These are phyloP conservation scores for Lasioglossum calceatum DNA, from an alignment of 2,888 invertebrate species.

Conservation along the genomic window DNA sequence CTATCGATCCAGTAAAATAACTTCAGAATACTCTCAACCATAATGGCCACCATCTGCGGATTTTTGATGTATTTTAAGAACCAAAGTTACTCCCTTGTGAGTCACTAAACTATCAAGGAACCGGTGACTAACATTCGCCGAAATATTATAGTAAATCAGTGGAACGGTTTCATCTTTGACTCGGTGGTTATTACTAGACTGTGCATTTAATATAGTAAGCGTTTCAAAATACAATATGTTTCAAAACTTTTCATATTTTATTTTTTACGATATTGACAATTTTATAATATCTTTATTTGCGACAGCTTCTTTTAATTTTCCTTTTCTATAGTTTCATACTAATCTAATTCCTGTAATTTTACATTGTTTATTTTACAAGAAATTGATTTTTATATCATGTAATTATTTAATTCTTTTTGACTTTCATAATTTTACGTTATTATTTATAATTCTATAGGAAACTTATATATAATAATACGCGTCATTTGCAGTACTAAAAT, in stretches of 20 bases:
- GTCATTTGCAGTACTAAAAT: not conserved
- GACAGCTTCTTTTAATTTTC: not conserved
- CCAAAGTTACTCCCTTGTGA: constrained; percentile 1
- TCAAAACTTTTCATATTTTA: not conserved
- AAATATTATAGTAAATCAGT: constrained; percentile 7
- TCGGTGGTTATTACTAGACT: not conserved
- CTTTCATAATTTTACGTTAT: not conserved
- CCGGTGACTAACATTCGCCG: not conserved
- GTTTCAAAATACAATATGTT: not conserved
- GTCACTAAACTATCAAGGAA: constrained; percentile 17
- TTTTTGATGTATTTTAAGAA: constrained; percentile 21
- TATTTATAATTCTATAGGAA: not conserved
- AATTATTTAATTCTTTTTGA: not conserved
- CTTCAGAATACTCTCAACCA: not conserved
- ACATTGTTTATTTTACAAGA: not conserved
- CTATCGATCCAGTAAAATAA: not conserved
- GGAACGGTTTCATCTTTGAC: constrained; percentile 3
- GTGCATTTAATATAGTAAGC: not conserved
- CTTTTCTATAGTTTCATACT: not conserved
- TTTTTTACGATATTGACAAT: not conserved
- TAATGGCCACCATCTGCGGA: not conserved
- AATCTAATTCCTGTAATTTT: not conserved
- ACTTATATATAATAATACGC: not conserved
- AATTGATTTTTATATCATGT: not conserved
- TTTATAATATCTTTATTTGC: not conserved